phyloP scores from a whole-genome alignment of 2,888 invertebrate genomes.

The Ceriagrion tenellum region DNA sequence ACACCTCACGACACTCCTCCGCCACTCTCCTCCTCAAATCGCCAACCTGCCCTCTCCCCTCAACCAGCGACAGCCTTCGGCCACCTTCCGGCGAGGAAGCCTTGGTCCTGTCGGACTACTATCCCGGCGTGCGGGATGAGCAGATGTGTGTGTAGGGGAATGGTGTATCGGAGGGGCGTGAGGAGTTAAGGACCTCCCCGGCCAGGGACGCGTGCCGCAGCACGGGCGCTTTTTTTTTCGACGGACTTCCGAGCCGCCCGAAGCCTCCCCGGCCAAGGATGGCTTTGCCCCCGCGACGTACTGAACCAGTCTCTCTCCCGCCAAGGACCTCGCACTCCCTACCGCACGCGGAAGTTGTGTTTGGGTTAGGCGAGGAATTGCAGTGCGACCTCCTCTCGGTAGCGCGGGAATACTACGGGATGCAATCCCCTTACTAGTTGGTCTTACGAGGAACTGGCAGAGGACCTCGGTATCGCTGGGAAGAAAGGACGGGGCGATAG shows the following conservation, averaged over 20 bases:
- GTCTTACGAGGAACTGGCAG: too few species aligned
- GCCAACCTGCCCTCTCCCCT: background rate
- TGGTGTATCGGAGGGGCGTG: background rate
- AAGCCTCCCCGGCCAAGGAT: background rate
- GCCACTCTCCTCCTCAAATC: background rate
- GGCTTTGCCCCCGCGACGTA: background rate
- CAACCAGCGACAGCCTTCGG: background rate
- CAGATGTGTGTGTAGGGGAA: background rate
- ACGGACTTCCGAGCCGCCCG: background rate
- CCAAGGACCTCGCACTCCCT: background rate
- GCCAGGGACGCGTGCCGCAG: slow-evolving; percentile 15
- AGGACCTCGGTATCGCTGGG: too few species aligned
- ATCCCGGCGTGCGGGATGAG: background rate
- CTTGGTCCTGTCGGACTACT: background rate
- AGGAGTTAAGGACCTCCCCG: slow-evolving; percentile 1
- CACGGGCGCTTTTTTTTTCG: background rate
- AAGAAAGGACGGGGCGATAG: too few species aligned
- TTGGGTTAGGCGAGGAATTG: background rate
- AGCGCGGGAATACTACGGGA: too few species aligned
- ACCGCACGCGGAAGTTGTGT: background rate
- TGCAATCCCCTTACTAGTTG: too few species aligned
- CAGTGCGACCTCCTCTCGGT: background rate
- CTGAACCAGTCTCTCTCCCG: background rate
- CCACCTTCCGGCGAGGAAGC: background rate
- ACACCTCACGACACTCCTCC: background rate